These are phyloP conservation scores for Yponomeuta evonymella DNA, from an alignment of 2,888 invertebrate species.

Conservation along the genomic window DNA sequence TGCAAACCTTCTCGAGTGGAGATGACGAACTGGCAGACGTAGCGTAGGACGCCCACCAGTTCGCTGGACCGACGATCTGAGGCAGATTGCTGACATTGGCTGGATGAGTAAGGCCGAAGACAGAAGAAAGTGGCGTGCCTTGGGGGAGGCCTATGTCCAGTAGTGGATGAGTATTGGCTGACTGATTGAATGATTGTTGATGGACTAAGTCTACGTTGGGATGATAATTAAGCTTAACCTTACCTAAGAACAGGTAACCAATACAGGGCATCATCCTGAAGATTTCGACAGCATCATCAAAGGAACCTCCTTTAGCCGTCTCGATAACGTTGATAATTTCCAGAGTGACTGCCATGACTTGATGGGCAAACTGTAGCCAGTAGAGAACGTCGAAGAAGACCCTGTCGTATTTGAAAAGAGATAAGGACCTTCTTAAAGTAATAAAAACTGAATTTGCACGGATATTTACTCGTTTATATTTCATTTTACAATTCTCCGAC, in stretches of 20 bases:
- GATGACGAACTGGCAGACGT: too few relatives aligned
- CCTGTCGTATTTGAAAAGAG: conserved; percentile 26
- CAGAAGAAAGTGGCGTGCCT: too few relatives aligned
- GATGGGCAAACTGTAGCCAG: conserved; percentile 48
- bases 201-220: background rate
- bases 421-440: too few relatives aligned
- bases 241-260: conserved; percentile 49
- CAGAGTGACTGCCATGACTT: conserved; percentile 37
- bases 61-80: too few relatives aligned
- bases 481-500: too few relatives aligned
- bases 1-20: too few relatives aligned
- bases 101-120: too few relatives aligned
- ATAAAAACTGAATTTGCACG: too few relatives aligned
- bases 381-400: conserved; percentile 46
- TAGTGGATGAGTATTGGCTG: background rate
- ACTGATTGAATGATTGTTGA: background rate
- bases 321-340: conserved; percentile 43
- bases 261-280: conserved; percentile 58
- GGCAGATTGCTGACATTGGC: too few relatives aligned
- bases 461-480: too few relatives aligned
- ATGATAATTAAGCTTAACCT: conserved; percentile 7
- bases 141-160: too few relatives aligned
- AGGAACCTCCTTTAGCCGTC: conserved; percentile 39
- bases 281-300: conserved; percentile 43
- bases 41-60: too few relatives aligned